These are phyloP conservation scores for Sebastes iracundus DNA, from an alignment of 2,797 vertebrate species.

Conservation along the genomic window DNA sequence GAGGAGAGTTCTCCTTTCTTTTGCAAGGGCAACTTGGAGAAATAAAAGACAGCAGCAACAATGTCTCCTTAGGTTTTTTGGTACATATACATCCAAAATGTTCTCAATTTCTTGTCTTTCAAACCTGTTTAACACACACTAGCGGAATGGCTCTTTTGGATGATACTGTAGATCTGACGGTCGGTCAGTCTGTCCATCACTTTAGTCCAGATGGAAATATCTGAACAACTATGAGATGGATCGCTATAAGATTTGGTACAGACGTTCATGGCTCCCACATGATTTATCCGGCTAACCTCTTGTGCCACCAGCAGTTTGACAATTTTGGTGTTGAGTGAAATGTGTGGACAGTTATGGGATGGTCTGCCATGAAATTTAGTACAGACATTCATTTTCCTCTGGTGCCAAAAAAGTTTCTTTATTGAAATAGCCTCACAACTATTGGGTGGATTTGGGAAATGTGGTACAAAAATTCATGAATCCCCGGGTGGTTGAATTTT, in stretches of 20 bases:
- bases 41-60: not conserved
- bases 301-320: not conserved
- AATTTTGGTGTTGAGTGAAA: not conserved
- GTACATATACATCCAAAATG: not conserved
- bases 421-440: not conserved
- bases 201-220: not conserved
- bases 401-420: not conserved
- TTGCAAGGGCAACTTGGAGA: not conserved
- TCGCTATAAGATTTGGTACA: not conserved
- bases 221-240: not conserved
- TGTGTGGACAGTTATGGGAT: not conserved
- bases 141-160: not conserved
- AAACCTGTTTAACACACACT: not conserved
- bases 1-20: not conserved
- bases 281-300: not conserved
- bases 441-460: not conserved
- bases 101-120: not conserved
- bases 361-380: not conserved
- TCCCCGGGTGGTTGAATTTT: not conserved
- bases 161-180: not conserved
- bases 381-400: not conserved
- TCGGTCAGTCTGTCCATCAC: not conserved
- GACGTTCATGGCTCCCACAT: not conserved
- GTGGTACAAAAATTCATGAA: not conserved
- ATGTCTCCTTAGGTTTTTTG: not conserved